Evolutionary conservation across 2,888 invertebrate species (phyloP), one percentile per base, ranked within the genome.

Genomic region (Tetragnatha montana): DNA sequence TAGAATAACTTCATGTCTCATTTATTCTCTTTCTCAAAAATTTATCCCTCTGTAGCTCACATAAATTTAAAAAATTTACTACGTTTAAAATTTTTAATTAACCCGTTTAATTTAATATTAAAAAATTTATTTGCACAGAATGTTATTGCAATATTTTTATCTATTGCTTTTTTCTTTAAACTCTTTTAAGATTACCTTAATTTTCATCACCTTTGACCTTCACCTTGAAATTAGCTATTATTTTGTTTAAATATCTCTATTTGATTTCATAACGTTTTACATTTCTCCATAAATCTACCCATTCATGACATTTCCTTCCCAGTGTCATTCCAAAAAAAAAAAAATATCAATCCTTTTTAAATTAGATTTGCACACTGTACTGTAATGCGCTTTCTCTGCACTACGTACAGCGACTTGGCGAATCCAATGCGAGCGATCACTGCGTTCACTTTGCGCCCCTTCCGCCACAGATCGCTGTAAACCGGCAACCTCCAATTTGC

Each of bases 401-500:
- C 12, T 12, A 60, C 12, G 6, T 10, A 17, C 17, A 10, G 0
- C 17, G 12, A 49, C 50, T 88, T 89, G 88, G 88, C 84, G 88
- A 50, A 17, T 22, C 21, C 21, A 19, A 19, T 69, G 47, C 35
- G 19, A 6, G 69, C 76, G 8, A 21, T 70, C 8, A 68, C 47
- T 68, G n/a, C 22, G 7, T 22, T n/a, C 21, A 19, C 14, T 79
- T 81, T 81, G 89, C 85, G 85, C 81, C 60, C 81, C 84, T 78
- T 68, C 74, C 69, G 80, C 69, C 19, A 51, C 35, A 51, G 85
- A 81, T 49, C 49, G 22, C 81, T 50, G 47, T 81, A 79, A 51
- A 85, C 12, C 85, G 85, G 89, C 85, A 86, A 89, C 89, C 89
- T 89, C 81, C 19, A 68, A 68, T 85, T 85, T 88, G 85, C 81